A percentile compares a stretch with the other conserved stretches of the same genome.
These are phyloP conservation scores for Drosophila heteroneura DNA, from an alignment of 2,888 invertebrate genomes.

Conservation along the genomic window DNA sequence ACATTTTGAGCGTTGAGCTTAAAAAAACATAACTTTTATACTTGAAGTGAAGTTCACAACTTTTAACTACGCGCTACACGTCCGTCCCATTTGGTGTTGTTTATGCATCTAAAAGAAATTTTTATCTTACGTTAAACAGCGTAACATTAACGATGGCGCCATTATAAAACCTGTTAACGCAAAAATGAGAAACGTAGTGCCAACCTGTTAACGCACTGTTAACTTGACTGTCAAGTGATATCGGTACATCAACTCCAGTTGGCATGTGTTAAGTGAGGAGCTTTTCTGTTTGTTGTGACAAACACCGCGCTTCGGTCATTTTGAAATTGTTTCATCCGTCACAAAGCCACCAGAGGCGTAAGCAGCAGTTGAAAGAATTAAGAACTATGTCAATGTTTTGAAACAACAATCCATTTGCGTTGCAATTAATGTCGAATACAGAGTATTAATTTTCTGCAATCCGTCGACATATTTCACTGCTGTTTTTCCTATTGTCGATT, in stretches of 20 bases:
- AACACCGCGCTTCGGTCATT: not conserved
- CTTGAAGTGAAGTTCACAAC: not conserved
- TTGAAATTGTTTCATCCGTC: not conserved
- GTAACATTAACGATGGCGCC: slow-evolving; percentile 33
- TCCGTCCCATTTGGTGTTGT: slow-evolving; percentile 37
- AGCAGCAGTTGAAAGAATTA: not conserved
- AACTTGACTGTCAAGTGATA: not conserved
- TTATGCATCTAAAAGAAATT: slow-evolving; percentile 40
- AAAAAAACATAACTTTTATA: slow-evolving; percentile 15
- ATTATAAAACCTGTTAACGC: slow-evolving; percentile 5
- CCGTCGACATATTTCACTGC: not conserved
- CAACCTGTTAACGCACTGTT: slow-evolving; percentile 11
- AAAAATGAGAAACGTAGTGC: not conserved
- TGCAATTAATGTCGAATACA: not conserved
- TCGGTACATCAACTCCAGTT: not conserved
- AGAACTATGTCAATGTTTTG: not conserved
- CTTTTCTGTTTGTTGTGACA: not conserved
- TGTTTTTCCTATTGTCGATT: not conserved
- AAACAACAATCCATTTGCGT: not conserved
- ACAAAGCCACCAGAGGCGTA: too few species aligned
- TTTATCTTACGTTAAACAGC: slow-evolving; percentile 36
- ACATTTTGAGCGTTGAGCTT: slow-evolving; percentile 15
- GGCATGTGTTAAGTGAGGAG: slow-evolving; percentile 5
- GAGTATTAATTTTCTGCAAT: not conserved
- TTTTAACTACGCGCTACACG: slow-evolving; percentile 36